Base-by-base conservation (phyloP, 2,888 invertebrate genomes). In the Microctonus hyperodae region DNA sequence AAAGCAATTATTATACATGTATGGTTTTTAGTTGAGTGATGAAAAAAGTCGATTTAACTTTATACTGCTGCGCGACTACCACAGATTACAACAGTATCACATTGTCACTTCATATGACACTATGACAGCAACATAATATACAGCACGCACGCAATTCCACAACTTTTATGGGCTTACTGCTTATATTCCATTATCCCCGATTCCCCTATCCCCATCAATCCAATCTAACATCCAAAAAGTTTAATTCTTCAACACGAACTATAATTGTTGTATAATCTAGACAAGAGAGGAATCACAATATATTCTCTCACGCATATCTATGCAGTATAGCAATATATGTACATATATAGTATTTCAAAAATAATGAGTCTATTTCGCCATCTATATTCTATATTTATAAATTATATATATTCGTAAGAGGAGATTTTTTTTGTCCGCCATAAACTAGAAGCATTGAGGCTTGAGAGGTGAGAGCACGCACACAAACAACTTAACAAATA, bases 31-130 rank as follows among this genome's bases (percentile, higher is more conserved):
- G n/a, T n/a, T n/a, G n/a, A n/a, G 4, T 7, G 22, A 16, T 5
- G 20, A 16, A 10, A 55, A 51, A 33, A 55, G 31, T 55, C 31
- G n/a, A 13, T 28, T 55, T 55, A 20, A 31, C 55, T 60, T 60
- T 23, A 58, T 58, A 37, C 23, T 25, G 35, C 23, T 25, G 35
- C 40, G 58, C n/a, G n/a, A n/a, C n/a, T n/a, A n/a, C n/a, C n/a
- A n/a, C n/a, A n/a, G n/a, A n/a, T n/a, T n/a, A n/a, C n/a, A n/a
- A n/a, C n/a, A 11, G 28, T 55, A 48, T 33, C 64, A 64, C 64
- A 64, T 48, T 64, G 65, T 65, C 60, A 60, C 60, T 65, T 60
- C 55, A 60, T 65, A 53, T 65, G 65, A 65, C 65, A 65, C 60
- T 65, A 53, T 65, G 65, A 65, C 65, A 65, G 51, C 50, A 60